Conservation (phyloP, 2,888 invertebrate species). For the Philopedon plagiatum region DNA sequence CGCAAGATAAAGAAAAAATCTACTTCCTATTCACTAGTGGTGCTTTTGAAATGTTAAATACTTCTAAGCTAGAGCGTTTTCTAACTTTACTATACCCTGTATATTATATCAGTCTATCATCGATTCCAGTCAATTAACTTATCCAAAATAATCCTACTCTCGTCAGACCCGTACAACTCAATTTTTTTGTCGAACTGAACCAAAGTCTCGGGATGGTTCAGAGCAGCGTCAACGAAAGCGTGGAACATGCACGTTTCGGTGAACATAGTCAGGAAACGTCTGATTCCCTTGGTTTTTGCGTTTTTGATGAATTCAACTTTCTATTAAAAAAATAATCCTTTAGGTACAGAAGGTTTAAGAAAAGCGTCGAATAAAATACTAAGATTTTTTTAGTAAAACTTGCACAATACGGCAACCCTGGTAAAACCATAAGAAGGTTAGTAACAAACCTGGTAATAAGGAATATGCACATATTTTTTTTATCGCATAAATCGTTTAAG, state of each 20-base stretch:
- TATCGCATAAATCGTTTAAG: too few species aligned
- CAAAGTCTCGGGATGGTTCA: constrained; percentile 61
- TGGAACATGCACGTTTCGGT: constrained; percentile 90
- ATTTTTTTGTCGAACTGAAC: constrained; percentile 65
- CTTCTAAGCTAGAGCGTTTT: background rate
- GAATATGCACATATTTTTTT: too few species aligned
- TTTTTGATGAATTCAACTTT: constrained; percentile 79
- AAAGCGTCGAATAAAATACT: too few species aligned
- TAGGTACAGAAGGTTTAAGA: too few species aligned
- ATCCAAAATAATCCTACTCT: constrained; percentile 62
- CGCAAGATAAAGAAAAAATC: too few species aligned
- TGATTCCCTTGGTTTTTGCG: constrained; percentile 76
- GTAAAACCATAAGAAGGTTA: too few species aligned
- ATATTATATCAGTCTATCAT: constrained; percentile 44
- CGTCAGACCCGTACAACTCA: constrained; percentile 64
- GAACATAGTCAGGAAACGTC: constrained; percentile 89
- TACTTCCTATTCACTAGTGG: too few species aligned
- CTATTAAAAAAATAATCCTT: constrained; percentile 70
- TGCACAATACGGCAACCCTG: too few species aligned
- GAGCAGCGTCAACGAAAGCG: constrained; percentile 75
- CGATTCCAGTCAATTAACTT: constrained; percentile 65
- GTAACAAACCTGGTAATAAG: too few species aligned
- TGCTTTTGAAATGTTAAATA: background rate
- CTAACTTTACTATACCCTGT: background rate
- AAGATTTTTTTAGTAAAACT: too few species aligned